Conservation (phyloP, 2,797 vertebrate genomes). For the Podarcis lilfordi region DNA sequence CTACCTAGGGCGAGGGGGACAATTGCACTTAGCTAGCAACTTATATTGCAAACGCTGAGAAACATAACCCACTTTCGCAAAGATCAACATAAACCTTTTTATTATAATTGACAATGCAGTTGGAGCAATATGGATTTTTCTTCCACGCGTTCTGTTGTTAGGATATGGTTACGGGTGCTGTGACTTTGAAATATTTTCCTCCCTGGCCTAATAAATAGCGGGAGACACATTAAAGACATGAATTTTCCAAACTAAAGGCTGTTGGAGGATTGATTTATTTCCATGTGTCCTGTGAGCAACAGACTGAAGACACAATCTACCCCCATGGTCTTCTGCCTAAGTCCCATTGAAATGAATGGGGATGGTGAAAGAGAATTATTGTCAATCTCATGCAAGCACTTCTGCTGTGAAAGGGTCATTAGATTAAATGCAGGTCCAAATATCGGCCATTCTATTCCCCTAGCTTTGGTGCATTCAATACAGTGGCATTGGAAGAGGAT, state of each 20-base stretch:
- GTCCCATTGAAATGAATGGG: neutral
- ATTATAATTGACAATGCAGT: constrained; percentile 55
- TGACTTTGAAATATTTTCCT: constrained; percentile 34
- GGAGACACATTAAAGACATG: neutral
- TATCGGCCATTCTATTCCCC: neutral
- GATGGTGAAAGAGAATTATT: neutral
- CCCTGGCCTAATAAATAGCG: neutral
- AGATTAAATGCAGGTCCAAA: neutral
- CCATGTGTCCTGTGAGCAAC: neutral
- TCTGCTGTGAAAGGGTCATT: neutral
- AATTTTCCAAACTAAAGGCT: neutral
- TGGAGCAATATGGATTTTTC: constrained; percentile 44
- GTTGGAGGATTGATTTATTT: constrained; percentile 20
- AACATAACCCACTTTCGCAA: constrained; percentile 51
- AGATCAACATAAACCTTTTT: constrained; percentile 58
- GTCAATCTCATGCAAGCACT: neutral
- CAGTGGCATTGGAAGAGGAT: neutral
- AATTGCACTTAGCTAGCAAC: constrained; percentile 47
- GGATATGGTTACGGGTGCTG: constrained; percentile 44
- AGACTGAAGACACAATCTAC: neutral
- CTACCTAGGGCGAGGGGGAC: constrained; percentile 14
- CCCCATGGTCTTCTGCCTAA: neutral
- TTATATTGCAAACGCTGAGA: constrained; percentile 22
- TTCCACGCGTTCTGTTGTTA: constrained; percentile 53
- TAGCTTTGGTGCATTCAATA: neutral